A percentile compares a stretch with the other conserved stretches of the same genome.
These are phyloP conservation scores for Melanocharis versteri DNA, from an alignment of 2,113 vertebrate genomes.

Conservation along the genomic window DNA sequence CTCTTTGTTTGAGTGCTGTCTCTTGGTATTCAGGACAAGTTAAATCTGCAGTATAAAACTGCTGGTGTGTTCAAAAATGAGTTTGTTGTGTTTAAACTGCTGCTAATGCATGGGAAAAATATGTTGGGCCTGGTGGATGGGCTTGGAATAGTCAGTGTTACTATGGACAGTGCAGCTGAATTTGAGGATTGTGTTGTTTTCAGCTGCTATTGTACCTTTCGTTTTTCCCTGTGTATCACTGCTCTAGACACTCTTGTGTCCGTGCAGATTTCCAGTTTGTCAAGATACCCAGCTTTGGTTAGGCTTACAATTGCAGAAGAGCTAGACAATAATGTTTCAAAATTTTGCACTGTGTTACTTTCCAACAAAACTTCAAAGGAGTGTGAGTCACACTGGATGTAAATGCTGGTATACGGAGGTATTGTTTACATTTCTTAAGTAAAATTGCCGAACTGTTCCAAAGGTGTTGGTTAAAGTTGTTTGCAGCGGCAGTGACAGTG, in stretches of 20 bases:
- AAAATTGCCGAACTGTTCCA: accelerated
- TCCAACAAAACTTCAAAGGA: accelerated
- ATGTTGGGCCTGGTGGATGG: accelerated
- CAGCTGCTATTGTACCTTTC: too few relatives aligned
- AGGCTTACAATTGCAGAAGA: not conserved
- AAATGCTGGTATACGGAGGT: accelerated
- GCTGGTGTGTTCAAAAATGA: accelerated
- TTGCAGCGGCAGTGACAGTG: accelerated
- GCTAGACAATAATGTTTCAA: not conserved
- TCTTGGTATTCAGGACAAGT: not conserved
- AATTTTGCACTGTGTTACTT: not conserved
- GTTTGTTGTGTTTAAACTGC: not conserved
- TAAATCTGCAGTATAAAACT: accelerated
- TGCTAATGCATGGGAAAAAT: accelerated
- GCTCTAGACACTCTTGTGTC: accelerated
- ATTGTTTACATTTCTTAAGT: accelerated
- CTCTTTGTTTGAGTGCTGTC: accelerated
- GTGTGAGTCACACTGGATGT: accelerated
- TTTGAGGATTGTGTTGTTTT: not conserved
- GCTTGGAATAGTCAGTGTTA: not conserved
- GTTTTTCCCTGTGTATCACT: accelerated
- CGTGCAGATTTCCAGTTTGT: not conserved
- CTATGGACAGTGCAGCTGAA: too few relatives aligned
- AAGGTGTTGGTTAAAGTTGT: not conserved
- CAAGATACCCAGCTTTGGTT: not conserved